These are phyloP conservation scores for Hedychridium roseum DNA, from an alignment of 2,888 invertebrate genomes.

Conservation along the genomic window DNA sequence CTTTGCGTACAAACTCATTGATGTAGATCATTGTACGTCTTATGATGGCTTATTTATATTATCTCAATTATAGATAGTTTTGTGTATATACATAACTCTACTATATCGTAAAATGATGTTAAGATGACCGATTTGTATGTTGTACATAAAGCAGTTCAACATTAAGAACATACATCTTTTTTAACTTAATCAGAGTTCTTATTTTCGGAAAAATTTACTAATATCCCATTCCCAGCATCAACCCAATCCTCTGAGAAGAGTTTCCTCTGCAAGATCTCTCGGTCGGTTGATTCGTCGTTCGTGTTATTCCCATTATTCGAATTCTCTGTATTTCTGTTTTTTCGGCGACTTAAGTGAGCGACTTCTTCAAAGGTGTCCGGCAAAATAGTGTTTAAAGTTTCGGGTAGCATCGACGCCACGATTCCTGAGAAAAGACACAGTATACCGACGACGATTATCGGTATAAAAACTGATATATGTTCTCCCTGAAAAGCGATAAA, in stretches of 20 bases:
- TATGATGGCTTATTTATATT: no score
- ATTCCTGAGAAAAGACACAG: constrained; percentile 44
- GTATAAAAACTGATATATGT: constrained; percentile 32
- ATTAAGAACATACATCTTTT: background rate
- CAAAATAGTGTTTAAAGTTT: constrained; percentile 41
- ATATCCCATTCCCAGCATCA: constrained; percentile 56
- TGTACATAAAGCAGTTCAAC: no score
- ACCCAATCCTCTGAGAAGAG: constrained; percentile 57
- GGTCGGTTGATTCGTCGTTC: constrained; percentile 31
- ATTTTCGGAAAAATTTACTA: constrained; percentile 52
- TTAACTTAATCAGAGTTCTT: constrained; percentile 29
- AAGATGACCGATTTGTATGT: no score
- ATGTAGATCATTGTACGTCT: no score
- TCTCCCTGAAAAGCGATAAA: constrained; percentile 35
- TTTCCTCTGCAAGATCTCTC: constrained; percentile 49
- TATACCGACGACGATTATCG: constrained; percentile 39
- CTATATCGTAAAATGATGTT: no score
- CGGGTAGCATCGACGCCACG: constrained; percentile 44
- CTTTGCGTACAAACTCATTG: no score
- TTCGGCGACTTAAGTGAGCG: constrained; percentile 23
- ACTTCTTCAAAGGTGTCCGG: constrained; percentile 46
- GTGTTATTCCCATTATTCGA: constrained; percentile 23
- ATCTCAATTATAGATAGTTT: no score
- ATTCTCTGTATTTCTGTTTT: constrained; percentile 17
- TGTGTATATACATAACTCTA: no score